Conservation (phyloP, 2,797 vertebrate species). For the Helicolenus hilgendorfi region DNA sequence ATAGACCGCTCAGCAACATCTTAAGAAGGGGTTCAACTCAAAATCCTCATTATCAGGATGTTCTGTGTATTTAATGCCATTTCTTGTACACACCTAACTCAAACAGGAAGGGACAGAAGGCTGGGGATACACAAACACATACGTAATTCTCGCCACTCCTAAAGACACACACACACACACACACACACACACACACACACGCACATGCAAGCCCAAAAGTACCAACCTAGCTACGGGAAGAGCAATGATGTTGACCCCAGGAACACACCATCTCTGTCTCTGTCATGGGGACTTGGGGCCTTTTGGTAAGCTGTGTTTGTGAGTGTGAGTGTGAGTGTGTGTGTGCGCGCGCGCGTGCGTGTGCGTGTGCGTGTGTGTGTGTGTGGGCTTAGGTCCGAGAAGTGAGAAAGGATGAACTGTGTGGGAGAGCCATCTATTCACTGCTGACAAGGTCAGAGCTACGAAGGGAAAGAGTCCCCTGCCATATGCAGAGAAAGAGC, state of each 20-base stretch:
- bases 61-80: background rate
- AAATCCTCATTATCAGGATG: background rate
- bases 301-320: constrained; percentile 83
- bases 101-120: constrained; percentile 48
- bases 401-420: constrained; percentile 93
- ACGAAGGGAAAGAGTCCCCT: constrained; percentile 89
- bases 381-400: constrained; percentile 89
- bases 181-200: constrained; percentile 16
- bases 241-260: constrained; percentile 93
- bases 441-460: constrained; percentile 92
- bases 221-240: constrained; percentile 89
- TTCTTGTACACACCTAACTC: constrained; percentile 12
- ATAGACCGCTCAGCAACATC: background rate
- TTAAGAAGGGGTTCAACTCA: background rate
- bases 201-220: constrained; percentile 63
- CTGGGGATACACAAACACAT: constrained; percentile 50
- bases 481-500: constrained; percentile 87
- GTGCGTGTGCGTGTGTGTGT: background rate
- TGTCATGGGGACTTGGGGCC: constrained; percentile 90
- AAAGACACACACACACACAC: constrained; percentile 32
- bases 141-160: constrained; percentile 25
- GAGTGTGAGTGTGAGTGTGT: constrained; percentile 22
- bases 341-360: background rate
- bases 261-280: constrained; percentile 92
- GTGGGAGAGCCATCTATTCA: constrained; percentile 93